These are phyloP conservation scores for Parnassius glacialis DNA, from an alignment of 2,888 invertebrate species.

Conservation along the genomic window DNA sequence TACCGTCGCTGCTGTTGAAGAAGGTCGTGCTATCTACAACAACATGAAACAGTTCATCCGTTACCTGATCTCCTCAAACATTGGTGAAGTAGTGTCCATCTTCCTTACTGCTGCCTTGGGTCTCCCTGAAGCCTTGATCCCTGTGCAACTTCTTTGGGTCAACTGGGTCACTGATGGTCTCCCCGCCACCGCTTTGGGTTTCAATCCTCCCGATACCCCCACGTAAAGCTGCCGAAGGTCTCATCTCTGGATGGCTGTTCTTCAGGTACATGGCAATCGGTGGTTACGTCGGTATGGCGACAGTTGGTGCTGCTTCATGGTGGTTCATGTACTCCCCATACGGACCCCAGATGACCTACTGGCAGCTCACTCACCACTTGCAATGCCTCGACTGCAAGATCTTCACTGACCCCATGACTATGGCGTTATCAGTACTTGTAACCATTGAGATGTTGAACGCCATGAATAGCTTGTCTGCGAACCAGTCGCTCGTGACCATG, in stretches of 20 bases:
- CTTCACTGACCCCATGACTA: constrained; percentile 99
- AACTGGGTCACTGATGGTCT: constrained; percentile 99
- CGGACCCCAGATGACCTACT: constrained; percentile 97
- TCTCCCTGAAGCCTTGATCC: constrained; percentile 99
- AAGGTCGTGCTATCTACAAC: constrained; percentile 99
- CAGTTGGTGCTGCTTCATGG: constrained; percentile 99
- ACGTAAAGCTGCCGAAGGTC: constrained; percentile 97
- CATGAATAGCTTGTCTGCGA: constrained; percentile 99
- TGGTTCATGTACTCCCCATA: constrained; percentile 98
- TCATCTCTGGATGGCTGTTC: constrained; percentile 99
- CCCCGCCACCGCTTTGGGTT: constrained; percentile 99
- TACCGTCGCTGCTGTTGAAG: constrained; percentile 99
- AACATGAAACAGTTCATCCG: constrained; percentile 99
- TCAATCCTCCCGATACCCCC: constrained; percentile 99
- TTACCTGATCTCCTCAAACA: constrained; percentile 99
- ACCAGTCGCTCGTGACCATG: constrained; percentile 98
- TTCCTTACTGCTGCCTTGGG: constrained; percentile 99
- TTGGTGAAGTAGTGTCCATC: constrained; percentile 97
- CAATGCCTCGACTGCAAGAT: constrained; percentile 98
- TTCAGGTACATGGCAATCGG: constrained; percentile 97
- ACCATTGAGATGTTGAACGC: constrained; percentile 99
- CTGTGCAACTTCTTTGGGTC: constrained; percentile 99
- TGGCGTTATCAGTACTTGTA: constrained; percentile 99
- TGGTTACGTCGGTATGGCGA: constrained; percentile 98
- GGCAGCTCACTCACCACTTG: constrained; percentile 99